phyloP scores from a whole-genome alignment of 2,888 invertebrate genomes.

The Heliconius hortense region DNA sequence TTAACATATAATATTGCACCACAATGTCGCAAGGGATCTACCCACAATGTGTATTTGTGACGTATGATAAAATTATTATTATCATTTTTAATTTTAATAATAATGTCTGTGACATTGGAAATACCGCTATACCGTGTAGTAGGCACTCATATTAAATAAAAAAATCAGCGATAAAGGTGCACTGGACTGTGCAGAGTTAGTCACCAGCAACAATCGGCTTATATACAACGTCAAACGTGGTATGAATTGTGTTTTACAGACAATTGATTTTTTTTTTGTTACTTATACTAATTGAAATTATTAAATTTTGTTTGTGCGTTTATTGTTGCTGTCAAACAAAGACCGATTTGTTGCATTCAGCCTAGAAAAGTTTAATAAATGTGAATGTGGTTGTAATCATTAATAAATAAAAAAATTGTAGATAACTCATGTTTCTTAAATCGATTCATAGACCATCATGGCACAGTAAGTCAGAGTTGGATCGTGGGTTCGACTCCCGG shows the following conservation, averaged over 20 bases:
- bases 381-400: neutral
- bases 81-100: too few species aligned
- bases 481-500: neutral
- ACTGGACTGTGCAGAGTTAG: constrained; percentile 1
- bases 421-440: neutral
- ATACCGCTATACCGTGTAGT: neutral
- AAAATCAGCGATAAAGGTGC: neutral
- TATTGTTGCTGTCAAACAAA: neutral
- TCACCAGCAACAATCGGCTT: neutral
- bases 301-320: neutral
- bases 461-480: neutral
- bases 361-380: too few species aligned
- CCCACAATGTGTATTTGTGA: neutral
- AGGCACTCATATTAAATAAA: neutral
- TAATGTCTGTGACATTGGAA: neutral
- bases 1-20: neutral
- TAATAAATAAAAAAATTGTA: neutral
- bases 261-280: neutral
- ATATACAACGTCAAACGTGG: neutral
- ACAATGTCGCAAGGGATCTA: neutral
- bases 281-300: neutral
- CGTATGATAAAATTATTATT: neutral
- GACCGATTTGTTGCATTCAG: neutral
- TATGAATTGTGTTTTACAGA: neutral
- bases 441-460: neutral